phyloP scores from a whole-genome alignment of 2,113 vertebrate species.

The Microcebus murinus region DNA sequence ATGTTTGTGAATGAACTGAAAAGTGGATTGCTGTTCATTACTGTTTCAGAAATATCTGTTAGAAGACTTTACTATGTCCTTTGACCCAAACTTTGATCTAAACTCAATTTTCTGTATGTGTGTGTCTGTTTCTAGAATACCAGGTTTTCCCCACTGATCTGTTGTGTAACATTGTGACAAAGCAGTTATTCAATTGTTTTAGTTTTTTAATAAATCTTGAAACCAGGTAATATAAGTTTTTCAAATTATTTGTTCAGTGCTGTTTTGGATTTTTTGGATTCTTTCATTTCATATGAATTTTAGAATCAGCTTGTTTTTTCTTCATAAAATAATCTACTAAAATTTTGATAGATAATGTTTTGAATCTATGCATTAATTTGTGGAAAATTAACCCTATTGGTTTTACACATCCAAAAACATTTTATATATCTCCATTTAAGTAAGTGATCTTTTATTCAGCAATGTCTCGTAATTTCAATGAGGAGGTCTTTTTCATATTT shows the following conservation, averaged over 20 bases:
- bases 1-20: background rate
- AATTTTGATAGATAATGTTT: slow-evolving; percentile 9
- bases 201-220: background rate
- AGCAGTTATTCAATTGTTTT: background rate
- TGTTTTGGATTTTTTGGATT: background rate
- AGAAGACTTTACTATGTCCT: background rate
- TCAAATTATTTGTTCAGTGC: background rate
- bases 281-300: background rate
- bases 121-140: slow-evolving; percentile 16
- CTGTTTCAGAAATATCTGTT: background rate
- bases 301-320: background rate
- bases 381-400: background rate
- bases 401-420: background rate
- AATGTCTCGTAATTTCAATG: background rate
- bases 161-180: background rate
- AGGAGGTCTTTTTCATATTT: background rate
- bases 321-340: background rate
- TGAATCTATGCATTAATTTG: background rate
- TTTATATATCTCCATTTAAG: background rate
- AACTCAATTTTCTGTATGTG: background rate
- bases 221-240: background rate
- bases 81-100: background rate
- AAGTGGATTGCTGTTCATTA: background rate
- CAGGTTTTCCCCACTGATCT: background rate
- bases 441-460: background rate